These are phyloP conservation scores for Melanaphis sacchari DNA, from an alignment of 1,140 invertebrate genomes.

Conservation along the genomic window DNA sequence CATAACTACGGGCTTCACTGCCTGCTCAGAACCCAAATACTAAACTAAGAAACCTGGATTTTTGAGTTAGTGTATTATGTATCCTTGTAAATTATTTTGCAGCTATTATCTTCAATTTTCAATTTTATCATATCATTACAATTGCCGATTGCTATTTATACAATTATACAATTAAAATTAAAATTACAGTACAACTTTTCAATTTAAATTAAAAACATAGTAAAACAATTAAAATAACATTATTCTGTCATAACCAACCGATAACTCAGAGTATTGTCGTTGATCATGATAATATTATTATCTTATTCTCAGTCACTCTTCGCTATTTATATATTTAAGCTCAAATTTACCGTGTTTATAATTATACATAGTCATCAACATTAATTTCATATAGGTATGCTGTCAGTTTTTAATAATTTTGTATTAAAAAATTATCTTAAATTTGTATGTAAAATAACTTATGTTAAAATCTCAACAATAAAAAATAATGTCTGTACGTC, in stretches of 20 bases:
- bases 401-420: background rate
- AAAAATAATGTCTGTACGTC: background rate
- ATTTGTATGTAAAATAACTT: background rate
- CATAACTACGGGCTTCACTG: no score
- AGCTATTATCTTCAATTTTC: no score
- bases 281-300: background rate
- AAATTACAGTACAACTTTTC: no score
- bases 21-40: no score
- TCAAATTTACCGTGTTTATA: background rate
- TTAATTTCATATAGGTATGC: background rate
- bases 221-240: no score
- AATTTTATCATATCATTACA: no score
- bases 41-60: no score
- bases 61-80: no score
- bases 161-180: no score
- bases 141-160: no score
- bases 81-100: no score
- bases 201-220: no score
- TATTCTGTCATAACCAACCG: background rate
- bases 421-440: background rate
- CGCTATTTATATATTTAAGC: background rate
- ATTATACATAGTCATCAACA: background rate
- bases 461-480: background rate
- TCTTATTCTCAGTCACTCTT: background rate
- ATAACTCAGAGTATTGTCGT: background rate